Percentiles rank a stretch among this genome's conserved stretches.
Conservation (phyloP, 2,113 vertebrate species). For the Mormoops blainvillei region DNA sequence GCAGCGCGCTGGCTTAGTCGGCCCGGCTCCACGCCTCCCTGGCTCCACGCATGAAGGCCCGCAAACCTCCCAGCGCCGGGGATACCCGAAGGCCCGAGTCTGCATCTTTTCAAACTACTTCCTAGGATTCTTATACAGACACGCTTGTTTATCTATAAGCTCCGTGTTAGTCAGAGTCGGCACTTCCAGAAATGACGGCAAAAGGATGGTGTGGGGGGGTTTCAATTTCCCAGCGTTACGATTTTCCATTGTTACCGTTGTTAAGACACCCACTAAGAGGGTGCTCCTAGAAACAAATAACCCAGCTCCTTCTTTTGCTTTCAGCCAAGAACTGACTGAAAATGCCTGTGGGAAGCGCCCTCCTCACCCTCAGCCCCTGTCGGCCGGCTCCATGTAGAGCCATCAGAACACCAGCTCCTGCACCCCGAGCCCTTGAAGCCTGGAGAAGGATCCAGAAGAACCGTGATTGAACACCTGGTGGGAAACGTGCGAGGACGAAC, state of each 20-base stretch:
- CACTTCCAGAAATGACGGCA: no score
- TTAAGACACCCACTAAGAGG: neutral
- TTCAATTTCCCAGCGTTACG: no score
- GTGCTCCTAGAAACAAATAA: neutral
- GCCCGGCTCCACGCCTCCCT: no score
- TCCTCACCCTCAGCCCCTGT: fast-evolving
- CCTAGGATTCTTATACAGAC: no score
- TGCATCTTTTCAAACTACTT: no score
- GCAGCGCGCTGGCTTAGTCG: no score
- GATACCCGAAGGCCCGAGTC: no score
- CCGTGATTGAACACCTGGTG: neutral
- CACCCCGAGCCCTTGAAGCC: neutral
- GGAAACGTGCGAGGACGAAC: neutral
- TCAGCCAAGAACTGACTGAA: neutral
- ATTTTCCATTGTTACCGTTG: no score
- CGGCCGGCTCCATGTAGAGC: neutral
- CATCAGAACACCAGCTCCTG: neutral
- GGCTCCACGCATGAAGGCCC: no score
- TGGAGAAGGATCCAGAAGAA: neutral
- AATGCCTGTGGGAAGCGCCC: neutral
- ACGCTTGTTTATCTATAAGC: no score
- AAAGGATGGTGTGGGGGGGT: no score
- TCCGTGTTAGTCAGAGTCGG: fast-evolving
- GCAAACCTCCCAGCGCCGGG: no score
- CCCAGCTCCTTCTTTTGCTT: neutral